These are phyloP conservation scores for Apoderus coryli DNA, from an alignment of 2,888 invertebrate species.

Conservation along the genomic window DNA sequence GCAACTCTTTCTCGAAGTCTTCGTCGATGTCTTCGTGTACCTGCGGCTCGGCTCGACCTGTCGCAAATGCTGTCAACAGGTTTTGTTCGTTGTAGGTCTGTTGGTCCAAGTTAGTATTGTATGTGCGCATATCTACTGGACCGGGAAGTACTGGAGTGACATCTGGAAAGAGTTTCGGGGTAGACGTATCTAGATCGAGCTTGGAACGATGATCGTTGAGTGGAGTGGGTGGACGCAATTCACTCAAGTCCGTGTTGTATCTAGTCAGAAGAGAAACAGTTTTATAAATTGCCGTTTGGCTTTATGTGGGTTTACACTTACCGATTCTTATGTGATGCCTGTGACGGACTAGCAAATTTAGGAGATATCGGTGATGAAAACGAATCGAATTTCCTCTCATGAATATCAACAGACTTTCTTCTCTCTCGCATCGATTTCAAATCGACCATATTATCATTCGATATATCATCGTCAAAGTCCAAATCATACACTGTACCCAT, in stretches of 20 bases:
- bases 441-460: conserved; percentile 55
- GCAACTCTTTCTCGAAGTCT: conserved; percentile 63
- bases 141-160: conserved; percentile 67
- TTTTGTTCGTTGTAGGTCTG: conserved; percentile 44
- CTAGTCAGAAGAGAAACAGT: conserved; percentile 14
- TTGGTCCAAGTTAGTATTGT: conserved; percentile 48
- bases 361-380: conserved; percentile 39
- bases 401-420: conserved; percentile 57
- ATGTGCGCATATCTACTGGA: conserved; percentile 82
- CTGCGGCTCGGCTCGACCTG: conserved; percentile 53
- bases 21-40: conserved; percentile 59
- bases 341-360: conserved; percentile 38
- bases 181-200: no score
- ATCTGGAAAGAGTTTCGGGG: conserved; percentile 36
- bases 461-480: conserved; percentile 71
- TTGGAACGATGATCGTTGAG: conserved; percentile 28
- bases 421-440: conserved; percentile 66
- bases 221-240: conserved; percentile 37
- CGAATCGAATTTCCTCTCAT: conserved; percentile 43
- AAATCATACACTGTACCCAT: conserved; percentile 79
- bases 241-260: conserved; percentile 33
- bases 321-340: conserved; percentile 20
- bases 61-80: conserved; percentile 52
- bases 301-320: background rate
- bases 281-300: background rate